These are phyloP conservation scores for Dinomys branickii DNA, from an alignment of 2,113 vertebrate species.

Conservation along the genomic window DNA sequence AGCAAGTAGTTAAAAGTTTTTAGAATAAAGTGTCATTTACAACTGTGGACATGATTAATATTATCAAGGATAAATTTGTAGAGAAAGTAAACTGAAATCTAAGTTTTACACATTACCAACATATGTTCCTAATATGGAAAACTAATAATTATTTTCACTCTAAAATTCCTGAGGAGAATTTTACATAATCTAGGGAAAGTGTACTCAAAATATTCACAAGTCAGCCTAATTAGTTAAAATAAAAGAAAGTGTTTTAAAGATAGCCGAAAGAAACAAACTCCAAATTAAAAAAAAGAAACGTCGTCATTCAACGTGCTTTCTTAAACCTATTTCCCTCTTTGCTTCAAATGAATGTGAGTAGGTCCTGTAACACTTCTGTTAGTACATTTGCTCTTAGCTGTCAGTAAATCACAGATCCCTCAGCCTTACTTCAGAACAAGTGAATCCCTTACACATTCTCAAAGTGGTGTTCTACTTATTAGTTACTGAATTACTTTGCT, in stretches of 20 bases:
- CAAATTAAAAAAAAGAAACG: not conserved
- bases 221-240: not conserved
- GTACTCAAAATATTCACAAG: not conserved
- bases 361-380: not conserved
- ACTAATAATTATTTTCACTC: not conserved
- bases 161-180: not conserved
- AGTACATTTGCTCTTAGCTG: not conserved
- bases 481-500: not conserved
- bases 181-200: not conserved
- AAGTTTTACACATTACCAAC: not conserved
- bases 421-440: not conserved
- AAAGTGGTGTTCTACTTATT: not conserved
- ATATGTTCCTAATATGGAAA: not conserved
- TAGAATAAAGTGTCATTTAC: not conserved
- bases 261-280: not conserved
- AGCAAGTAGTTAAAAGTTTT: not conserved
- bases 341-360: not conserved
- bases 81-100: not conserved
- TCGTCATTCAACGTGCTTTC: not conserved
- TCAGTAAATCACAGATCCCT: not conserved
- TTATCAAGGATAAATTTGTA: not conserved
- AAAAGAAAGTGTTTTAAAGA: not conserved
- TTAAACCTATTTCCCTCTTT: not conserved
- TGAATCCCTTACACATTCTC: not conserved
- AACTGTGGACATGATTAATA: not conserved